Conservation (phyloP, 2,113 vertebrate species). For the Sarotherodon lohbergeri region DNA sequence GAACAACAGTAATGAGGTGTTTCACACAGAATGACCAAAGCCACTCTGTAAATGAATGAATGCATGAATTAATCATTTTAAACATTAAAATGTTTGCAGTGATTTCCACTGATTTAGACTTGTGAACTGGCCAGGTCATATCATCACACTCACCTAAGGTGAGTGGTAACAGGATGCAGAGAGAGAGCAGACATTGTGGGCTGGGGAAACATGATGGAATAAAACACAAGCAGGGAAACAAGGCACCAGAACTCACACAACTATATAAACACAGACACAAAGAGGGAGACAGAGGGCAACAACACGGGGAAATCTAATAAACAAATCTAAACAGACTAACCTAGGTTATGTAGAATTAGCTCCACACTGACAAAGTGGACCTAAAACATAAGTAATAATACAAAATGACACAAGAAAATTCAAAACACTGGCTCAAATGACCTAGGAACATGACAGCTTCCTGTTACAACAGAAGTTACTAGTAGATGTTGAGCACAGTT, state of each 20-base stretch:
- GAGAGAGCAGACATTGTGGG: background rate
- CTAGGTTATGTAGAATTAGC: background rate
- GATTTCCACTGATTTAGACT: accelerated
- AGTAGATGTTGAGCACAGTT: background rate
- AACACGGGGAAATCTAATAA: background rate
- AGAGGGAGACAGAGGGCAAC: background rate
- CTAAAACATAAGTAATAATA: background rate
- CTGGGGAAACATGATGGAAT: background rate
- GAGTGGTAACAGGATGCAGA: background rate
- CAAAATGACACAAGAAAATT: accelerated
- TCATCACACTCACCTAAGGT: no score
- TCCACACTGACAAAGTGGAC: background rate
- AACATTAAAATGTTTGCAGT: background rate
- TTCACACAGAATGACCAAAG: background rate
- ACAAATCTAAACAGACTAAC: background rate
- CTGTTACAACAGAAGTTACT: background rate
- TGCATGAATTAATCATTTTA: background rate
- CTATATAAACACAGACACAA: background rate
- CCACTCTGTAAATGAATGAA: background rate
- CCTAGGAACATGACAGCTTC: background rate
- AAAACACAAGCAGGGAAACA: background rate
- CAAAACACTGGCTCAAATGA: background rate
- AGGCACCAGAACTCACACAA: accelerated
- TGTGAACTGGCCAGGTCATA: accelerated
- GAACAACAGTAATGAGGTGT: background rate